These are phyloP conservation scores for Micoletzkya japonica DNA, from an alignment of 2,888 invertebrate genomes.

Conservation along the genomic window DNA sequence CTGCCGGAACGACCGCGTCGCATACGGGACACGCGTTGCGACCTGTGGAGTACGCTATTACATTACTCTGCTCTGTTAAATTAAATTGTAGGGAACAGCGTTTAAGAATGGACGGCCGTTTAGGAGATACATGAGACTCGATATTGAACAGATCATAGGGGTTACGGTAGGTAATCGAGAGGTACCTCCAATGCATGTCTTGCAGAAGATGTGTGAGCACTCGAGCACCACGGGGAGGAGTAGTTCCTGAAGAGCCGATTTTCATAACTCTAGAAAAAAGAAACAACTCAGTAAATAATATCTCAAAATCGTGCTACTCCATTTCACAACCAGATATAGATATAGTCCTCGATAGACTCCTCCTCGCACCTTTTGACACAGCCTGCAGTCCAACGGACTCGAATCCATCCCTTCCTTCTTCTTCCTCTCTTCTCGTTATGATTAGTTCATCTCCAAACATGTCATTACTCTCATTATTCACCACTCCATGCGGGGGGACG, in stretches of 20 bases:
- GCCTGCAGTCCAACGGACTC: slow-evolving; percentile 1
- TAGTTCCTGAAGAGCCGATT: slow-evolving; percentile 38
- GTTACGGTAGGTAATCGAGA: background rate
- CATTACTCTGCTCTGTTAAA: too few relatives aligned
- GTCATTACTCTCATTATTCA: too few relatives aligned
- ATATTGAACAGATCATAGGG: too few relatives aligned
- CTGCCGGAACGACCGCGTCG: background rate
- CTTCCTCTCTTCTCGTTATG: too few relatives aligned
- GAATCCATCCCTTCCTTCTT: background rate
- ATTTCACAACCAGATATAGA: background rate
- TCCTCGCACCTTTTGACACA: slow-evolving; percentile 10
- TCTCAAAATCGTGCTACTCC: slow-evolving; percentile 16
- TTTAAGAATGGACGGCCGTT: too few relatives aligned
- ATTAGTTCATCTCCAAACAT: too few relatives aligned
- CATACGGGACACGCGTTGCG: slow-evolving; percentile 6
- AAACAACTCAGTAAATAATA: too few relatives aligned
- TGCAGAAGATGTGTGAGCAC: slow-evolving; percentile 59
- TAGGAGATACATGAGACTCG: too few relatives aligned
- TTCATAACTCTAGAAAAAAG: background rate
- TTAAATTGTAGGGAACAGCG: too few relatives aligned
- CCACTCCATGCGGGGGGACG: too few relatives aligned
- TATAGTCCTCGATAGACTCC: background rate
- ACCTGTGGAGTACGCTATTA: slow-evolving; percentile 14
- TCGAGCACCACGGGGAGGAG: slow-evolving; percentile 47
- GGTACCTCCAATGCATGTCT: slow-evolving; percentile 40